Evolutionary conservation across 2,888 invertebrate genomes (phyloP).

Genomic region (Agonopterix heracliana): DNA sequence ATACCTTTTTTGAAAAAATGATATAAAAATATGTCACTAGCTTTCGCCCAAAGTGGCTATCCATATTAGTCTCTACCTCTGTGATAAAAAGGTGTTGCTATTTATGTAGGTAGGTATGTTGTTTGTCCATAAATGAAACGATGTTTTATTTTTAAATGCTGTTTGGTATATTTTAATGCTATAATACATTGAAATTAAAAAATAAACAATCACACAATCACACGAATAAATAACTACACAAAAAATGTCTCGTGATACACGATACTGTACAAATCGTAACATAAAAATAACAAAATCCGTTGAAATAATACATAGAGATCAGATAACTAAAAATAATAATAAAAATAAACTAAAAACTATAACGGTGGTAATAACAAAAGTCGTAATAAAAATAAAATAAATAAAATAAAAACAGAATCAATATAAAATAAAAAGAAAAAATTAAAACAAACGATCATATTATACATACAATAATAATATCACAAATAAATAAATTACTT

Average conservation of each 20-base stretch:
- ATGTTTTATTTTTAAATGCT: slow-evolving; percentile 5
- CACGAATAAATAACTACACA: slow-evolving; percentile 33
- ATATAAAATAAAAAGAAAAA: slow-evolving; percentile 6
- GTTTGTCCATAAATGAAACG: not conserved
- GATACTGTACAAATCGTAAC: slow-evolving; percentile 28
- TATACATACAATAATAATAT: slow-evolving; percentile 7
- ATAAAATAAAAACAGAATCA: not conserved
- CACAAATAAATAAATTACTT: slow-evolving; percentile 7
- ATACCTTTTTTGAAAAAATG: too few relatives aligned
- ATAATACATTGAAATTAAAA: slow-evolving; percentile 5
- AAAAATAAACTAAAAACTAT: slow-evolving; percentile 1
- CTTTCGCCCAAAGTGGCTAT: too few relatives aligned
- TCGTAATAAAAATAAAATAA: not conserved
- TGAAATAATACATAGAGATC: slow-evolving; percentile 8
- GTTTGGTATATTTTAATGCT: slow-evolving; percentile 5
- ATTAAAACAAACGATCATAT: slow-evolving; percentile 3
- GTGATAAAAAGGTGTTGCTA: too few relatives aligned
- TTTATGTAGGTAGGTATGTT: not conserved
- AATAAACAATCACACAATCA: slow-evolving; percentile 14
- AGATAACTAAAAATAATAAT: slow-evolving; percentile 1
- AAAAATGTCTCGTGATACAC: slow-evolving; percentile 36
- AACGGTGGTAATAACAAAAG: not conserved
- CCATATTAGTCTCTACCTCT: too few relatives aligned
- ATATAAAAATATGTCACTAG: too few relatives aligned
- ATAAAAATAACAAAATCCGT: slow-evolving; percentile 13